A percentile compares a stretch with the other conserved stretches of the same genome.
phyloP scores from a whole-genome alignment of 2,113 vertebrate species.

The Mungos mungo region DNA sequence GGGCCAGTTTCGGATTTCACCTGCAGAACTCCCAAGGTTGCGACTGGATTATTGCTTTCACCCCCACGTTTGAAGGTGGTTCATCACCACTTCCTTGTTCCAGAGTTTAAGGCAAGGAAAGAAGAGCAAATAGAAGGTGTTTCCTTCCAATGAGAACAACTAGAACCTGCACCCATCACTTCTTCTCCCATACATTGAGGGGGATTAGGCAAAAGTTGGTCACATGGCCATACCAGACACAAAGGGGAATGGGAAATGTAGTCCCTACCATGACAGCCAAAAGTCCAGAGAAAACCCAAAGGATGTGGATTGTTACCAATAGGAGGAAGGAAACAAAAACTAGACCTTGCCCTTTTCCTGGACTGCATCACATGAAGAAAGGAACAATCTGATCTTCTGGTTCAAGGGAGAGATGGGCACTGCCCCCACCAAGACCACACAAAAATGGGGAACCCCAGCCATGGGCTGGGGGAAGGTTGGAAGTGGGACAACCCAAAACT shows the following conservation, averaged over 20 bases:
- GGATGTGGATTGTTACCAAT: neutral
- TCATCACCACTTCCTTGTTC: neutral
- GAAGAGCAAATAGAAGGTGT: neutral
- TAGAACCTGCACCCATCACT: neutral
- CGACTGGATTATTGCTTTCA: neutral
- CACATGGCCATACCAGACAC: neutral
- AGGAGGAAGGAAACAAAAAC: neutral
- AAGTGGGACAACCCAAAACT: neutral
- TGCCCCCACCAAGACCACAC: neutral
- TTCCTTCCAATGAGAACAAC: neutral
- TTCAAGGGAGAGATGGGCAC: neutral
- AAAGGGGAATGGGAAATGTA: neutral
- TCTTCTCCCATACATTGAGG: neutral
- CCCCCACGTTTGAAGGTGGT: neutral
- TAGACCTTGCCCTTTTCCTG: neutral
- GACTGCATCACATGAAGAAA: neutral
- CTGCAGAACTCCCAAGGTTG: neutral
- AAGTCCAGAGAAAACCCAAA: neutral
- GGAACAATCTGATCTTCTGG: neutral
- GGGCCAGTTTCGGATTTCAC: neutral
- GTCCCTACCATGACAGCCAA: neutral
- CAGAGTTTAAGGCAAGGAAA: neutral
- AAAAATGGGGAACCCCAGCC: neutral
- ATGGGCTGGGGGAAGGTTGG: no score
- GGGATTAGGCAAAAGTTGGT: neutral